These are phyloP conservation scores for Lepetodrilus schrolli DNA, from an alignment of 2,888 invertebrate species.

Conservation along the genomic window DNA sequence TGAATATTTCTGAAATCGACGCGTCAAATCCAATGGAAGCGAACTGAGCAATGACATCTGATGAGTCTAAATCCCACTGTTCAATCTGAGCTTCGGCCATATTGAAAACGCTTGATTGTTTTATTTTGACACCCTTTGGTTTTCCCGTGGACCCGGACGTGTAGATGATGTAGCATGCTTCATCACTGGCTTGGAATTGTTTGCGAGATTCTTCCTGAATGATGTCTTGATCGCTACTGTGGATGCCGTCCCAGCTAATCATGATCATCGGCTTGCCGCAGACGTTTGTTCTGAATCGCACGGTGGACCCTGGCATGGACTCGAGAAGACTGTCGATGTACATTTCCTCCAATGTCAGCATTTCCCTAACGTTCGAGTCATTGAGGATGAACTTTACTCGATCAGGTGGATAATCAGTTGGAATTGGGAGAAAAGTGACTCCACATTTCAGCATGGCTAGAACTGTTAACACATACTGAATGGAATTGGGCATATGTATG, in stretches of 20 bases:
- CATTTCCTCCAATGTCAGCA: conserved; percentile 43
- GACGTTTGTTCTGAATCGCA: conserved; percentile 33
- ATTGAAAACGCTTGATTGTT: conserved; percentile 82
- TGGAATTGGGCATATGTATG: conserved; percentile 54
- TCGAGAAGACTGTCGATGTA: conserved; percentile 33
- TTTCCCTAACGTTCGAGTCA: conserved; percentile 46
- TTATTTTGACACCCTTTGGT: conserved; percentile 90
- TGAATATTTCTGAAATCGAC: conserved; percentile 91
- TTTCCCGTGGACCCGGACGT: conserved; percentile 89
- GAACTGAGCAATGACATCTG: conserved; percentile 87
- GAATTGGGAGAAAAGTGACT: conserved; percentile 61
- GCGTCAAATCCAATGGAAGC: conserved; percentile 94
- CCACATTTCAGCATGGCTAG: conserved; percentile 48
- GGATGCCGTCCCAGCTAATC: not conserved
- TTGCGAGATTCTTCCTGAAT: too few species aligned
- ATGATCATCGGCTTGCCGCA: conserved; percentile 39
- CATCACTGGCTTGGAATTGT: too few species aligned
- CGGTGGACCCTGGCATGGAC: conserved; percentile 34
- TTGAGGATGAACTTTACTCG: conserved; percentile 54
- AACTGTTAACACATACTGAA: conserved; percentile 75
- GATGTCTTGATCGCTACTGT: not conserved
- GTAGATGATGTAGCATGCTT: conserved; percentile 79
- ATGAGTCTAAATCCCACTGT: conserved; percentile 84
- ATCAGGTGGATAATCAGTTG: conserved; percentile 55
- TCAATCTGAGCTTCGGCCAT: conserved; percentile 92